Percentiles rank a stretch among this genome's conserved stretches.
Evolutionary conservation across 2,888 invertebrate species (phyloP).

Genomic region (Chouioia cunea): DNA sequence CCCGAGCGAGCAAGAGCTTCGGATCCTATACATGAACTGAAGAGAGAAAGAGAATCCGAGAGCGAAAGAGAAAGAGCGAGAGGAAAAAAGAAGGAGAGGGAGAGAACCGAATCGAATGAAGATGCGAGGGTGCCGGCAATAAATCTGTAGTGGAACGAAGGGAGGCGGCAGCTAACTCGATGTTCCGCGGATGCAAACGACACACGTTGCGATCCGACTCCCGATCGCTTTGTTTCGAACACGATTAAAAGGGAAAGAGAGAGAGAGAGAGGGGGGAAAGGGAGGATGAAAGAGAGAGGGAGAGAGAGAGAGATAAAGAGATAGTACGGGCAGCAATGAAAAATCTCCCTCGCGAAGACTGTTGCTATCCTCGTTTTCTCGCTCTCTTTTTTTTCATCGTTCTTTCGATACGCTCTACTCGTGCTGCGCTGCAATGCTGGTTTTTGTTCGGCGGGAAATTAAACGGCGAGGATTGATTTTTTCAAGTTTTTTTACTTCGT

Average conservation of each 20-base stretch:
- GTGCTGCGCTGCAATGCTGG: no score
- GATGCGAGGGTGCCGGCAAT: constrained; percentile 39
- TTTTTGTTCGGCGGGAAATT: neutral
- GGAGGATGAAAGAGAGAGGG: constrained; percentile 27
- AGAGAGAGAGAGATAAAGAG: constrained; percentile 9
- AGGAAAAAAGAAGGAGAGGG: constrained; percentile 16
- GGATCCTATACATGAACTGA: no score
- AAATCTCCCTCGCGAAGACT: constrained; percentile 22
- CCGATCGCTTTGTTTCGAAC: constrained; percentile 34
- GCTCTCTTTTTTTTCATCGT: neutral
- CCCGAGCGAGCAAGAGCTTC: neutral
- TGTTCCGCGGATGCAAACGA: constrained; percentile 43
- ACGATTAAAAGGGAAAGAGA: constrained; percentile 32
- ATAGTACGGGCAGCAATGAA: constrained; percentile 13
- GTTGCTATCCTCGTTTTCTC: neutral
- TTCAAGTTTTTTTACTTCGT: no score
- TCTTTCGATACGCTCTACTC: neutral
- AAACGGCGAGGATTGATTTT: no score
- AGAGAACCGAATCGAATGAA: constrained; percentile 41
- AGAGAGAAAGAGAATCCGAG: neutral
- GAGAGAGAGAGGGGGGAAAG: no score
- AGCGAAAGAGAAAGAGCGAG: neutral
- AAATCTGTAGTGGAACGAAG: constrained; percentile 32
- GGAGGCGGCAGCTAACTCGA: constrained; percentile 18
- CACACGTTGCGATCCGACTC: constrained; percentile 25